A percentile compares a stretch with the other conserved stretches of the same genome.
Evolutionary conservation across 2,113 vertebrate genomes (phyloP).

Genomic region (Channa maculata): DNA sequence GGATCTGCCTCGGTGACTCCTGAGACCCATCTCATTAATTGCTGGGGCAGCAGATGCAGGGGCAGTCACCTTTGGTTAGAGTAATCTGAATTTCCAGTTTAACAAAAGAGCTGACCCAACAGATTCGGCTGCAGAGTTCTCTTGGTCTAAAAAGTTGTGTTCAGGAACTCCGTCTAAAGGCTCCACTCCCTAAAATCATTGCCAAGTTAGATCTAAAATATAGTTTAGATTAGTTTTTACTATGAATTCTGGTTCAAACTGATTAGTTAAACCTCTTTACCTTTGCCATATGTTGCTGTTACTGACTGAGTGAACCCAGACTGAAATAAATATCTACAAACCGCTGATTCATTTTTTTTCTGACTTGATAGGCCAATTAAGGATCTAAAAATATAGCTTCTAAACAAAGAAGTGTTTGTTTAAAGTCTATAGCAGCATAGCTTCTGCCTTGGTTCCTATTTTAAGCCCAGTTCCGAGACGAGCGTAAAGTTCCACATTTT

Average conservation of each 20-base stretch:
- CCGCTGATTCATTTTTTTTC: background rate
- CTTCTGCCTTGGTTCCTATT: conserved; percentile 18
- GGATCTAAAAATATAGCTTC: conserved; percentile 14
- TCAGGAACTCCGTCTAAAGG: background rate
- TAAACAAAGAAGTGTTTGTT: background rate
- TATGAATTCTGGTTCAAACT: background rate
- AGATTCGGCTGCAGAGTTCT: conserved; percentile 36
- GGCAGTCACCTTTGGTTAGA: conserved; percentile 80
- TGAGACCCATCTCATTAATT: conserved; percentile 81
- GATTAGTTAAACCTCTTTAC: background rate
- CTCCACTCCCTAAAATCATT: background rate
- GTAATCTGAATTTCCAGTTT: conserved; percentile 71
- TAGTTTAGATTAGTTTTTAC: too few species aligned
- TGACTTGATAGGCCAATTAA: background rate
- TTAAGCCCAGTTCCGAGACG: conserved; percentile 28
- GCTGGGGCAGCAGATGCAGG: conserved; percentile 74
- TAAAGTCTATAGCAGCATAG: conserved; percentile 18
- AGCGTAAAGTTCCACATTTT: background rate
- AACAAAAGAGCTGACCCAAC: conserved; percentile 65
- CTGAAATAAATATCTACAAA: conserved; percentile 21
- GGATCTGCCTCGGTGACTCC: conserved; percentile 78
- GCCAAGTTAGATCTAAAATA: background rate
- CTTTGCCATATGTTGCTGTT: background rate
- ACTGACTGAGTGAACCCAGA: background rate
- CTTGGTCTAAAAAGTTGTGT: conserved; percentile 37